These are phyloP conservation scores for Folsomia manolachei DNA, from an alignment of 2,888 invertebrate genomes.

Conservation along the genomic window DNA sequence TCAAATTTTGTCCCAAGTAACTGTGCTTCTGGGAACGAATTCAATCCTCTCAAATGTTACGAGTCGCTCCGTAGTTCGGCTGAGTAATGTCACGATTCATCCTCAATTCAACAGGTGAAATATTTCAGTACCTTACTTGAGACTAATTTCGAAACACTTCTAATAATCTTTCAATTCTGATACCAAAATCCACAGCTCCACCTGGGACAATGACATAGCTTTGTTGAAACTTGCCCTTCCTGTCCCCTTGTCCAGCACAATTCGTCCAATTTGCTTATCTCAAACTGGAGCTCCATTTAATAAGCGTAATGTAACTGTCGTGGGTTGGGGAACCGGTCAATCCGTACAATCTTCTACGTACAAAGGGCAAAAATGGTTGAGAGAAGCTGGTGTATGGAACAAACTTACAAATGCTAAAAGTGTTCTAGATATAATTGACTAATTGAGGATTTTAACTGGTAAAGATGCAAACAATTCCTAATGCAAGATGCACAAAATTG, in stretches of 20 bases:
- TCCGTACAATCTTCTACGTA: not conserved
- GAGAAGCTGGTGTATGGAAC: not conserved
- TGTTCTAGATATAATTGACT: too few relatives aligned
- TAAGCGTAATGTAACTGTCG: not conserved
- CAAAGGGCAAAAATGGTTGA: not conserved
- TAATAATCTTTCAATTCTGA: not conserved
- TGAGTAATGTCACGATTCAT: not conserved
- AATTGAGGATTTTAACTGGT: too few relatives aligned
- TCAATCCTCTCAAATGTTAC: not conserved
- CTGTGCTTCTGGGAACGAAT: not conserved
- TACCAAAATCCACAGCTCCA: not conserved
- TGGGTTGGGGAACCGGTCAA: not conserved
- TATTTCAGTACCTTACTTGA: not conserved
- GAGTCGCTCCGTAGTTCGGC: not conserved
- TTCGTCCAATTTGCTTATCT: not conserved
- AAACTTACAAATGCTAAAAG: too few relatives aligned
- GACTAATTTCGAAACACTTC: not conserved
- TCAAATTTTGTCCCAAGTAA: not conserved
- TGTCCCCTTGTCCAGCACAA: not conserved
- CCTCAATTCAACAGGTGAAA: not conserved
- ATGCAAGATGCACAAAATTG: not conserved
- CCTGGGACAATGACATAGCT: not conserved
- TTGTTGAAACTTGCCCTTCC: not conserved
- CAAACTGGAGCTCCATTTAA: not conserved
- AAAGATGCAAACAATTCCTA: not conserved